A percentile compares a stretch with the other conserved stretches of the same genome.
Conservation (phyloP, 2,888 invertebrate species). For the Noctua janthe region DNA sequence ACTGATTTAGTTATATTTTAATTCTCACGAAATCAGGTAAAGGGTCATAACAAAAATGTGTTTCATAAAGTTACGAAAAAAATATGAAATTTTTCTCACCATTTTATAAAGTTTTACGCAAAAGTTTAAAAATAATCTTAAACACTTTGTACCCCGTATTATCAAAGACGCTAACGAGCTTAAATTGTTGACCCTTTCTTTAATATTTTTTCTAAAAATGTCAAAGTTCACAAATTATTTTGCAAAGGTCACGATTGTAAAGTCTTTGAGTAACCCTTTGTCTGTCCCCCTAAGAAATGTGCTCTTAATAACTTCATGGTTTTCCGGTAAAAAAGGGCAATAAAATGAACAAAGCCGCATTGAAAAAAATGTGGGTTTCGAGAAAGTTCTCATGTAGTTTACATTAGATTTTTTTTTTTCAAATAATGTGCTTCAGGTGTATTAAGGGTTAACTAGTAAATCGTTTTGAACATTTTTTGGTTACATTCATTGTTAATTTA, state of each 20-base stretch:
- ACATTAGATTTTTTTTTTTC: background rate
- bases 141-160: background rate
- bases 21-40: constrained; percentile 21
- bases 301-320: background rate
- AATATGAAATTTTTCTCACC: background rate
- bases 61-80: background rate
- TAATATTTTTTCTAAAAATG: constrained; percentile 44
- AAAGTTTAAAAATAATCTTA: background rate
- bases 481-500: constrained; percentile 7
- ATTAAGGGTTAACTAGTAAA: constrained; percentile 6
- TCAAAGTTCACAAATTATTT: constrained; percentile 58
- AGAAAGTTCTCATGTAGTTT: constrained; percentile 16
- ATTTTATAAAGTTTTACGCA: background rate
- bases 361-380: background rate
- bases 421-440: background rate
- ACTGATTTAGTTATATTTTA: background rate
- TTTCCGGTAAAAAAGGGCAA: constrained; percentile 7
- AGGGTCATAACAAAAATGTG: background rate
- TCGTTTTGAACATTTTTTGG: background rate
- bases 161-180: constrained; percentile 44
- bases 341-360: background rate
- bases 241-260: constrained; percentile 45
- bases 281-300: background rate
- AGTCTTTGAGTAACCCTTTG: constrained; percentile 17
- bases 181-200: constrained; percentile 49